Evolutionary conservation across 2,888 invertebrate genomes (phyloP), one percentile per base, ranked within the genome.

Genomic region (Piscicola geometra): DNA sequence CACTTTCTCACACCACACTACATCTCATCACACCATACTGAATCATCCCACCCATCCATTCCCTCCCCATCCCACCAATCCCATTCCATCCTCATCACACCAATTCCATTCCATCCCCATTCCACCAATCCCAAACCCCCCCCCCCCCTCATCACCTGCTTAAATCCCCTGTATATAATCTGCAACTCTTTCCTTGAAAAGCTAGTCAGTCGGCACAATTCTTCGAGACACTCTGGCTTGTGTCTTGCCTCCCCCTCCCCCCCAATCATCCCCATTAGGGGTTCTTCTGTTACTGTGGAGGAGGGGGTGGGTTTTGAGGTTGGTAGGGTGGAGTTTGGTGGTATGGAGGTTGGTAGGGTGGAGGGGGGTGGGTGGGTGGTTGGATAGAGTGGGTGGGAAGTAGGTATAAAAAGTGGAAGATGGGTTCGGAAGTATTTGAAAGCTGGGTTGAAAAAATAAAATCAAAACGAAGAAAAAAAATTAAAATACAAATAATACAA

Each of bases 151-250:
- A 0, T 3, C 35, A 93, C 94, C 81, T 95, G 94, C 87, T 97
- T 97, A 89, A 96, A 94, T 78, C 95, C 94, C 81, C 96, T 89
- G 88, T 97, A 97, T 86, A 97, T 92, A 83, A 93, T 90, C 88
- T 96, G 94, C 83, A 97, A 90, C 88, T 97, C 96, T 78, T 86
- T 85, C 75, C 83, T 81, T 56, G 92, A 91, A 88, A 97, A 97
- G 82, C 94, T 90, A 69, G 96, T 96, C 78, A 91, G 91, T 81
- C 91, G 90, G 85, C 93, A 92, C 81, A 96, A 89, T 76, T 93
- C 91, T 83, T 93, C 93, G 84, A 96, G 89, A 80, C 94, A 94
- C 87, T 94, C 94, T 47, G 96, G 96, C 83, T 95, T 91, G 88
- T 95, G 50, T 47, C 50, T 47, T 15, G 21, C 50, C 21, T 47